phyloP scores from a whole-genome alignment of 2,888 invertebrate species.

The Trypoxylon attenuatum region DNA sequence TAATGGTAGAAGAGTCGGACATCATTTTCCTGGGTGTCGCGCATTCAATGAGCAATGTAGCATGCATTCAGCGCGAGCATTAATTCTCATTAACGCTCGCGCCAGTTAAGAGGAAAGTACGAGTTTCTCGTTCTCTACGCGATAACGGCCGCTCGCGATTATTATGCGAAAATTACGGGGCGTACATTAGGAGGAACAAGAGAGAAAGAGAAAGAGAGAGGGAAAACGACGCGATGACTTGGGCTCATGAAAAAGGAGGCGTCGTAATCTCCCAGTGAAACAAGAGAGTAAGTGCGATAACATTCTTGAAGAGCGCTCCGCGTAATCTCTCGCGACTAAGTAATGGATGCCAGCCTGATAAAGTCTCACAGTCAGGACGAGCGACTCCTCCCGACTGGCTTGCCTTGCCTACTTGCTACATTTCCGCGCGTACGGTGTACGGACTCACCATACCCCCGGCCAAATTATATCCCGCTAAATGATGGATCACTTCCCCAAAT shows the following conservation, averaged over 20 bases:
- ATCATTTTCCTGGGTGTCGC: too few relatives aligned
- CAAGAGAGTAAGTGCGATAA: slow-evolving; percentile 45
- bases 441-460: slow-evolving; percentile 39
- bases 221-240: neutral
- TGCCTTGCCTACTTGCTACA: slow-evolving; percentile 37
- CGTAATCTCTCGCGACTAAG: slow-evolving; percentile 64
- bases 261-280: slow-evolving; percentile 39
- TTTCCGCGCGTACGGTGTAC: slow-evolving; percentile 51
- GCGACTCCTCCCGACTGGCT: too few relatives aligned
- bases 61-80: neutral
- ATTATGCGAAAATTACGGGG: neutral
- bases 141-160: neutral
- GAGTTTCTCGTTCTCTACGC: neutral
- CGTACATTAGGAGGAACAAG: slow-evolving; percentile 17
- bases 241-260: slow-evolving; percentile 24
- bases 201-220: too few relatives aligned
- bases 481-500: slow-evolving; percentile 62
- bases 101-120: neutral
- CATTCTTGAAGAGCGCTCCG: slow-evolving; percentile 52
- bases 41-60: neutral
- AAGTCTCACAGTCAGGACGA: too few relatives aligned
- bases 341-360: slow-evolving; percentile 66
- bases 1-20: too few relatives aligned
- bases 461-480: slow-evolving; percentile 65
- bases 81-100: neutral